Percentiles rank a stretch among this genome's conserved stretches.
These are phyloP conservation scores for Sebastes schlegelii DNA, from an alignment of 2,113 vertebrate genomes.

Conservation along the genomic window DNA sequence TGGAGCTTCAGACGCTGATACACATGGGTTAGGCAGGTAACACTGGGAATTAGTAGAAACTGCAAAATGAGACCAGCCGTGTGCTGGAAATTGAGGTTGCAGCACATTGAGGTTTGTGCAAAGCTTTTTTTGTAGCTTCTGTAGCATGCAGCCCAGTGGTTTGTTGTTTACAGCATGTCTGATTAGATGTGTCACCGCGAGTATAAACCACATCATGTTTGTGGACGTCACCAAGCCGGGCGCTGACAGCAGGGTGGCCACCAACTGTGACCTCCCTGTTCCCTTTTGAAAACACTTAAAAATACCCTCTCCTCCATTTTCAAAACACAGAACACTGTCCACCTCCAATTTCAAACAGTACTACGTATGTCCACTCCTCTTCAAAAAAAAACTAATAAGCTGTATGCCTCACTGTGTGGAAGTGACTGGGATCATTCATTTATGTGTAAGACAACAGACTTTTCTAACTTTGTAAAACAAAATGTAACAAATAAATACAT, in stretches of 20 bases:
- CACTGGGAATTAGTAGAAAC: not conserved
- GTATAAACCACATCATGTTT: constrained; percentile 14
- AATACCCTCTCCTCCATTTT: not conserved
- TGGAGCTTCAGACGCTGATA: not conserved
- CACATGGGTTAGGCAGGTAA: constrained; percentile 1
- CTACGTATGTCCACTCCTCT: not conserved
- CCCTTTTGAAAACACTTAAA: constrained; percentile 4
- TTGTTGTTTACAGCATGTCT: constrained; percentile 29
- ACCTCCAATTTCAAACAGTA: not conserved
- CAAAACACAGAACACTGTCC: not conserved
- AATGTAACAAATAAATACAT: no score
- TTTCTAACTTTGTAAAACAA: no score
- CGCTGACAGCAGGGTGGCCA: constrained; percentile 12
- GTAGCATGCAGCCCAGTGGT: not conserved
- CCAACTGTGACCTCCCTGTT: constrained; percentile 15
- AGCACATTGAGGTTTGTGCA: not conserved
- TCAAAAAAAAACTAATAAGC: not conserved
- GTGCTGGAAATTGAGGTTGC: constrained; percentile 1
- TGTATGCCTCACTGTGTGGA: no score
- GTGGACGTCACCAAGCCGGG: not conserved
- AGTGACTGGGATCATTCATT: no score
- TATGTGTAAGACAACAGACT: no score
- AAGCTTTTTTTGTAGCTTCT: constrained; percentile 5
- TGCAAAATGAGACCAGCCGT: not conserved
- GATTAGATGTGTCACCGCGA: constrained; percentile 16